Base-by-base conservation (phyloP, 2,888 invertebrate species). In the Zelleria hepariella region DNA sequence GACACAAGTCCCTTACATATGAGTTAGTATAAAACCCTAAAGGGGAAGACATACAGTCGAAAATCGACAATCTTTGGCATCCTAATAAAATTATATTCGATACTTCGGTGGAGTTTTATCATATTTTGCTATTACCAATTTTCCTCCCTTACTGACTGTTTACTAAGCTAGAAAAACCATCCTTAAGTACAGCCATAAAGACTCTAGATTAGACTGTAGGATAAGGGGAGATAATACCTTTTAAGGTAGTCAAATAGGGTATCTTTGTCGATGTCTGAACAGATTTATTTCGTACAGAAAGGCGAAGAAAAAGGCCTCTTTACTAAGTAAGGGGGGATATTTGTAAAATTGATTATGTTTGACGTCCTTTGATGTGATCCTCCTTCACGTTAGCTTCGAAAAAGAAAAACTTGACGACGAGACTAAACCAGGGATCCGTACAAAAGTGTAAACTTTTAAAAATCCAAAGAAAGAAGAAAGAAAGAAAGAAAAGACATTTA, bases 341-440 rank as follows among this genome's bases (percentile, higher is more conserved):
- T 85, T 86, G 83, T 81, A 80, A 86, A 86, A 87, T 86, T 87
- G 86, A 87, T 87, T 85, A 87, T 76, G 75, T 83, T 82, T 82
- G 77, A 78, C 79, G 82, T 81, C 73, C 78, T 78, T 86, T 86
- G 82, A 82, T 68, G 73, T 65, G 73, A 73, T 73, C 32, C 68
- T 77, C 78, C 77, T 77, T 70, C 56, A 47, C 25, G 20, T 54
- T 59, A 21, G 55, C 42, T 25, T 54, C 18, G 24, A 7, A 51
- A 51, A 51, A 20, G 10, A 42, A 42, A n/a, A 10, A 42, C 15
- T 42, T 2, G 15, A 42, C 10, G 15, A 42, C 15, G 32, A 42
- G 32, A 2, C 32, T 10, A 2, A 42, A 3, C 32, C 32, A n/a
- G n/a, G n/a, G n/a, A n/a, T n/a, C n/a, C n/a, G n/a, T n/a, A n/a